A percentile compares a stretch with the other conserved stretches of the same genome.
Conservation (phyloP, 2,888 invertebrate genomes). For the Rhorus exstirpatorius region DNA sequence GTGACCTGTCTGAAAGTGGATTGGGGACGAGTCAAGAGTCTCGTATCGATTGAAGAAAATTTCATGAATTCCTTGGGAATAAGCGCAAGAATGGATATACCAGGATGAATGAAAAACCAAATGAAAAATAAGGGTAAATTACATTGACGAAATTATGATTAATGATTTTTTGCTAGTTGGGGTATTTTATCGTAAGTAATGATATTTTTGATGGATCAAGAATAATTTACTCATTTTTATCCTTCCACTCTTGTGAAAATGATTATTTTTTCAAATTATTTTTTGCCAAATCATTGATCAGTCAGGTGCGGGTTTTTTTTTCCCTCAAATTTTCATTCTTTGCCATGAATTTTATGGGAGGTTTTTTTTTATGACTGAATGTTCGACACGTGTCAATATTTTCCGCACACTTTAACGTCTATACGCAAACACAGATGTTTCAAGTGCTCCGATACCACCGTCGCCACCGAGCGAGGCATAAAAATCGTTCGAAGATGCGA, state of each 20-base stretch:
- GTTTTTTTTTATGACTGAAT: too few species aligned
- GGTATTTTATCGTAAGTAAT: not conserved
- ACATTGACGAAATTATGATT: not conserved
- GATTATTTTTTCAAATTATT: too few species aligned
- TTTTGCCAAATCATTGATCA: too few species aligned
- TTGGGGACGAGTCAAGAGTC: constrained; percentile 14
- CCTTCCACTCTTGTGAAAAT: too few species aligned
- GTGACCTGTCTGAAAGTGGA: constrained; percentile 32
- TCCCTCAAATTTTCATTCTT: too few species aligned
- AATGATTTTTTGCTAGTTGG: too few species aligned
- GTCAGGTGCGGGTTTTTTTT: too few species aligned
- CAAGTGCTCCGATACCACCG: constrained; percentile 2
- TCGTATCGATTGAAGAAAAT: constrained; percentile 55
- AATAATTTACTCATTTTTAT: too few species aligned
- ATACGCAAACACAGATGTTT: constrained; percentile 6
- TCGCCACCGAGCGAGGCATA: constrained; percentile 55
- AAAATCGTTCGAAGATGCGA: constrained; percentile 49
- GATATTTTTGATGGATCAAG: not conserved
- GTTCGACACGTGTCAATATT: constrained; percentile 6
- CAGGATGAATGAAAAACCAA: not conserved
- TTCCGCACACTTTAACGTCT: not conserved
- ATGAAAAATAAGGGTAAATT: not conserved
- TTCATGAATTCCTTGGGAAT: constrained; percentile 34
- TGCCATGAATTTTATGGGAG: too few species aligned
- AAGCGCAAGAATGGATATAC: not conserved